phyloP scores from a whole-genome alignment of 2,888 invertebrate genomes.

The Oxyteleia sp. region DNA sequence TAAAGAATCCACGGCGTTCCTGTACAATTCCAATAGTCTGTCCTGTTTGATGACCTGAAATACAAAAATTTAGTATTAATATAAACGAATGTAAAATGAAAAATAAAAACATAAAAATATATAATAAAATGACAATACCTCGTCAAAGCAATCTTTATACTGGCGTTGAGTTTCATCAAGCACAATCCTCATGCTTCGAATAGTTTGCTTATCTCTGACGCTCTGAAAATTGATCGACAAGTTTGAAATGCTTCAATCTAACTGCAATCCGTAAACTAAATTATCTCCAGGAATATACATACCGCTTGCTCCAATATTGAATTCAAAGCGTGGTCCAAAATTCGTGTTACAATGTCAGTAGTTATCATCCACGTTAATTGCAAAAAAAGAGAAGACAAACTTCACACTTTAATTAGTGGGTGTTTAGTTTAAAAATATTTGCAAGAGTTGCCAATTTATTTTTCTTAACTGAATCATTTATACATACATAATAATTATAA shows the following conservation, averaged over 20 bases:
- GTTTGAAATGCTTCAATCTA: not conserved
- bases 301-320: conserved; percentile 31
- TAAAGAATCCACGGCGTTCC: conserved; percentile 80
- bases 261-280: conserved; percentile 9
- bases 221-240: conserved; percentile 77
- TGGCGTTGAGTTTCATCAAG: conserved; percentile 83
- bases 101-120: conserved; percentile 13
- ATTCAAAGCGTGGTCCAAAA: conserved; percentile 36
- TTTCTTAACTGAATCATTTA: too few species aligned
- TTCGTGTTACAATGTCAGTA: conserved; percentile 21
- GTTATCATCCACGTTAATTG: conserved; percentile 25
- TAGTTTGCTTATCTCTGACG: conserved; percentile 78
- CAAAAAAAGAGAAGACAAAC: conserved; percentile 15
- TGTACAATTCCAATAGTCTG: conserved; percentile 81
- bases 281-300: conserved; percentile 34
- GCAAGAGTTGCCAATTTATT: not conserved
- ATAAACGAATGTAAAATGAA: conserved; percentile 41
- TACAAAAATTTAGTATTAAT: too few species aligned
- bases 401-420: conserved; percentile 42
- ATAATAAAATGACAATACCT: conserved; percentile 80
- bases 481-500: too few species aligned
- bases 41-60: conserved; percentile 83
- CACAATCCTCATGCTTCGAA: conserved; percentile 79
- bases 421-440: conserved; percentile 14
- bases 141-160: conserved; percentile 83